These are phyloP conservation scores for Pseudobourletiella spinata DNA, from an alignment of 1,140 invertebrate species.

Conservation along the genomic window DNA sequence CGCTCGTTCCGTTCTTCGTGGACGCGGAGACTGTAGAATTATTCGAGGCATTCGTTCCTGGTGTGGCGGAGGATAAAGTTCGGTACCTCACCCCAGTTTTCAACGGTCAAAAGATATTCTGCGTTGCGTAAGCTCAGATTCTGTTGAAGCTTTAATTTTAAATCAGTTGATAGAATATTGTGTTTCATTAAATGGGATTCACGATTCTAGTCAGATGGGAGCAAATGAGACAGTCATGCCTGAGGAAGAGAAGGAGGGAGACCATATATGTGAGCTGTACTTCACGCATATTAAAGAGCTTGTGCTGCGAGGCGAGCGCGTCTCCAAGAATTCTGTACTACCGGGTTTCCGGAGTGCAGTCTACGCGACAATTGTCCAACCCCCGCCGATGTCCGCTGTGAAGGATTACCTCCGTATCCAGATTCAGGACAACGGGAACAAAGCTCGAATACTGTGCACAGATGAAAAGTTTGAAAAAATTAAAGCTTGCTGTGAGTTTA, in stretches of 20 bases:
- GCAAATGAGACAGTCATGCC: neutral
- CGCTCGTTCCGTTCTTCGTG: constrained; percentile 9
- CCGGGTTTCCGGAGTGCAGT: constrained; percentile 2
- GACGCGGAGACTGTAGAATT: constrained; percentile 2
- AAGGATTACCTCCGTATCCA: neutral
- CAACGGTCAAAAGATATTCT: constrained; percentile 12
- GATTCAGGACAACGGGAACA: neutral
- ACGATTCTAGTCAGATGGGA: neutral
- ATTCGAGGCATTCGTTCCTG: constrained; percentile 11
- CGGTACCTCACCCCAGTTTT: neutral
- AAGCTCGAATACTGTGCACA: neutral
- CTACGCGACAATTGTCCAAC: constrained; percentile 7
- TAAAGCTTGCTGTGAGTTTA: neutral
- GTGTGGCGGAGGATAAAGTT: neutral
- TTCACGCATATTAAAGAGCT: constrained; percentile 8
- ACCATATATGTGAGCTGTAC: constrained; percentile 6
- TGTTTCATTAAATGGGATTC: neutral
- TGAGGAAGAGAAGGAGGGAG: neutral
- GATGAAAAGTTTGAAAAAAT: neutral
- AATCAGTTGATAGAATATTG: neutral
- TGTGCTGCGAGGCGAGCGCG: neutral
- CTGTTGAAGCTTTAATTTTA: neutral
- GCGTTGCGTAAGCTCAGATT: neutral
- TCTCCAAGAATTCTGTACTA: neutral
- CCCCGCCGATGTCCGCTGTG: neutral